These are phyloP conservation scores for Cheilosia grossa DNA, from an alignment of 2,888 invertebrate genomes.

Conservation along the genomic window DNA sequence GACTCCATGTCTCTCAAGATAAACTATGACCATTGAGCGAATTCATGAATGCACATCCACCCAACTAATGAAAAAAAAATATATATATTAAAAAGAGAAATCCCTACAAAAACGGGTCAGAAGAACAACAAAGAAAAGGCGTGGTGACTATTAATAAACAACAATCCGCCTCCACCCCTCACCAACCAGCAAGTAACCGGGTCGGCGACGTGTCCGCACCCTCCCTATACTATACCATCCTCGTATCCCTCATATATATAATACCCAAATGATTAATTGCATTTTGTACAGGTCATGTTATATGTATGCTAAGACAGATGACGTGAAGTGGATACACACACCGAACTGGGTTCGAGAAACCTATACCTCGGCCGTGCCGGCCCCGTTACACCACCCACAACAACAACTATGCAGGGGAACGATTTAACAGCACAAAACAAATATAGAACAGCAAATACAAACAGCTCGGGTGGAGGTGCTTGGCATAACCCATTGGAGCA, in stretches of 20 bases:
- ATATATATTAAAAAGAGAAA: neutral
- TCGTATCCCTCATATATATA: conserved; percentile 47
- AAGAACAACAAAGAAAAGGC: conserved; percentile 72
- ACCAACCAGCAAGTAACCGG: neutral
- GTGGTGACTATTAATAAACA: conserved; percentile 73
- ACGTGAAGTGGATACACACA: conserved; percentile 71
- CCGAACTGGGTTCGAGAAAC: conserved; percentile 37
- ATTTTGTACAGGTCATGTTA: conserved; percentile 74
- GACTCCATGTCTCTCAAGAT: neutral
- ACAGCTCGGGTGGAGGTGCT: conserved; percentile 1
- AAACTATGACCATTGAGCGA: conserved; percentile 29
- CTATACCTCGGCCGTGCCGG: conserved; percentile 27
- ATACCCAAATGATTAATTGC: conserved; percentile 73
- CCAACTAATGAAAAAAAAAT: conserved; percentile 18
- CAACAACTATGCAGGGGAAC: conserved; percentile 33
- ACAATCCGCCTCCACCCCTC: conserved; percentile 33
- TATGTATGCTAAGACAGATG: conserved; percentile 73
- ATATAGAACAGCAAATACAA: conserved; percentile 61
- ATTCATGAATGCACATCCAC: conserved; percentile 41
- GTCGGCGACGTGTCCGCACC: neutral
- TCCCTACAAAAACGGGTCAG: conserved; percentile 53
- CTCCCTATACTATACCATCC: conserved; percentile 6
- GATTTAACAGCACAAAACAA: conserved; percentile 59
- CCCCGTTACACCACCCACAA: conserved; percentile 31
- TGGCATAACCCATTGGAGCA: conserved; percentile 26